These are phyloP conservation scores for Diarsia dahlii DNA, from an alignment of 2,888 invertebrate species.

Conservation along the genomic window DNA sequence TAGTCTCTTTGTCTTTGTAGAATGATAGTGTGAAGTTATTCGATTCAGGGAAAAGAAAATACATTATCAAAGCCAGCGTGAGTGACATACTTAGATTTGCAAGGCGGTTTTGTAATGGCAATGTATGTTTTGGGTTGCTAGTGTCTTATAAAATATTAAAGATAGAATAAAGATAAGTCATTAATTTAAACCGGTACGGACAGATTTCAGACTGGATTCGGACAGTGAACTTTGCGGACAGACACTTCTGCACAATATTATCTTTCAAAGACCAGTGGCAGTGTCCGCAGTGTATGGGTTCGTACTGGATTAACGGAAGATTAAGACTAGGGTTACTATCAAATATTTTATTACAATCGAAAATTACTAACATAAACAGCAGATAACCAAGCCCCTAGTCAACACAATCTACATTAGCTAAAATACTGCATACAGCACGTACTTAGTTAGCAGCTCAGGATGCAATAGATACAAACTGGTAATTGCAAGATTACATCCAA, in stretches of 20 bases:
- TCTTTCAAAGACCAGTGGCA: not conserved
- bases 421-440: constrained; percentile 31
- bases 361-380: not conserved
- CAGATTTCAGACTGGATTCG: not conserved
- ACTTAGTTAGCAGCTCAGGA: constrained; percentile 37
- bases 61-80: not conserved
- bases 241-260: not conserved
- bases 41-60: not conserved
- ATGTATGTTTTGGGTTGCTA: not conserved
- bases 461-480: constrained; percentile 50
- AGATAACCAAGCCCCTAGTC: constrained; percentile 16
- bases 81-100: not conserved
- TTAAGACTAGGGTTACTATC: not conserved
- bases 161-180: not conserved
- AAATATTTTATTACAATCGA: not conserved
- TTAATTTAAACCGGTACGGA: not conserved
- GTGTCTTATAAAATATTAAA: not conserved
- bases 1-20: not conserved
- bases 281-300: too few relatives aligned
- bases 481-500: constrained; percentile 53
- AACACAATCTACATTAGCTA: constrained; percentile 34
- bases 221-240: not conserved
- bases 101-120: not conserved
- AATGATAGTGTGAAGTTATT: not conserved
- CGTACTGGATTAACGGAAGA: not conserved